Evolutionary conservation across 2,797 vertebrate species (phyloP).

Genomic region (Typhlichthys eigenmanni): DNA sequence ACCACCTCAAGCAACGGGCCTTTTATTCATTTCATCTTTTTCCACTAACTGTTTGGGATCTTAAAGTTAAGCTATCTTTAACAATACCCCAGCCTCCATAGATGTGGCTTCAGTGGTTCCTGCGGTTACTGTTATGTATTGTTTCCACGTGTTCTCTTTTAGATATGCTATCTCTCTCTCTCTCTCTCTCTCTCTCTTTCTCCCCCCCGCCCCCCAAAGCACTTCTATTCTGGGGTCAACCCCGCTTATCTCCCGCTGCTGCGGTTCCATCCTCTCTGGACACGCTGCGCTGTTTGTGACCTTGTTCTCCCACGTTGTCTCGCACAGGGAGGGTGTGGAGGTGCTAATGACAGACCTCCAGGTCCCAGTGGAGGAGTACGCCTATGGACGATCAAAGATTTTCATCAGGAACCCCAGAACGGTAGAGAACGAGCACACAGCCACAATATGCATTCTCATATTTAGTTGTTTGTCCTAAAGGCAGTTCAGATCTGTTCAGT

Average conservation of each 20-base stretch:
- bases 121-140: conserved; percentile 24
- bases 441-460: neutral
- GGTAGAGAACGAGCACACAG: conserved; percentile 68
- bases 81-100: neutral
- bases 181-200: neutral
- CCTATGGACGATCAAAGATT: conserved; percentile 96
- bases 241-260: neutral
- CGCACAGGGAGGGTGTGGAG: conserved; percentile 88
- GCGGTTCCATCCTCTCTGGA: conserved; percentile 17
- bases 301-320: conserved; percentile 36
- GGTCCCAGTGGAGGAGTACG: conserved; percentile 87
- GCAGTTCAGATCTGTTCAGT: conserved; percentile 1
- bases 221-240: neutral
- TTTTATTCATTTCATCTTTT: conserved; percentile 29
- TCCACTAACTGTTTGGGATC: conserved; percentile 20
- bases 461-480: conserved; percentile 7
- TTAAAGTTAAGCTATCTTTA: conserved; percentile 21
- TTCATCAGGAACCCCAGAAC: conserved; percentile 99
- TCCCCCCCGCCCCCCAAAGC: neutral
- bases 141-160: conserved; percentile 7
- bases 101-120: conserved; percentile 14
- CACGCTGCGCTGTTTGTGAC: conserved; percentile 17
- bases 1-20: conserved; percentile 18
- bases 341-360: conserved; percentile 87
- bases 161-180: neutral